Evolutionary conservation across 2,888 invertebrate genomes (phyloP).

Genomic region (Elmis aenea): DNA sequence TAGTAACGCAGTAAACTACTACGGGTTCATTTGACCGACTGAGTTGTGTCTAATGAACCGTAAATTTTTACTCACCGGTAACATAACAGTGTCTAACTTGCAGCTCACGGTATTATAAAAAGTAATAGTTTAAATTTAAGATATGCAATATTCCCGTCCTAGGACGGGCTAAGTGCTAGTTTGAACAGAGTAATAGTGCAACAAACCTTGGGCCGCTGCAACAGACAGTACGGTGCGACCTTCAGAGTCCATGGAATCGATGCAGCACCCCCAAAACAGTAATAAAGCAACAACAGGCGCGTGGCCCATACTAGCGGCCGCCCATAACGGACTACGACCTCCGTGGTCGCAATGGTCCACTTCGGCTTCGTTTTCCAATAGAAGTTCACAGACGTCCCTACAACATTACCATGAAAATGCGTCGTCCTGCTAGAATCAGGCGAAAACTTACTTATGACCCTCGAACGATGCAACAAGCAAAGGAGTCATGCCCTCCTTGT

Average conservation of each 20-base stretch:
- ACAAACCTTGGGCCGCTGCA: slow-evolving; percentile 74
- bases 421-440: too few species aligned
- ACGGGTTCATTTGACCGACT: too few species aligned
- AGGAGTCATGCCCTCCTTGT: slow-evolving; percentile 84
- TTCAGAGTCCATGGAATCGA: slow-evolving; percentile 91
- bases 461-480: slow-evolving; percentile 86
- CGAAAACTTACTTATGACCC: slow-evolving; percentile 68
- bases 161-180: too few species aligned
- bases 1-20: too few species aligned
- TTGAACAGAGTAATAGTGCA: too few species aligned
- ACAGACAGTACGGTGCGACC: slow-evolving; percentile 86
- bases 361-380: slow-evolving; percentile 89
- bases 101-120: too few species aligned
- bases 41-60: too few species aligned
- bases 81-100: too few species aligned
- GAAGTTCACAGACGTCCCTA: slow-evolving; percentile 83
- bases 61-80: too few species aligned
- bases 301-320: slow-evolving; percentile 90
- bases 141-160: too few species aligned
- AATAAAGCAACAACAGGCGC: slow-evolving; percentile 78
- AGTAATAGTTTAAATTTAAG: too few species aligned
- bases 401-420: too few species aligned
- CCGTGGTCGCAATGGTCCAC: slow-evolving; percentile 79
- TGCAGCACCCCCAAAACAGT: slow-evolving; percentile 93
- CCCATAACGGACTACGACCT: slow-evolving; percentile 84